Evolutionary conservation across 1,140 invertebrate genomes (phyloP).

Genomic region (Pseudobourletiella spinata): DNA sequence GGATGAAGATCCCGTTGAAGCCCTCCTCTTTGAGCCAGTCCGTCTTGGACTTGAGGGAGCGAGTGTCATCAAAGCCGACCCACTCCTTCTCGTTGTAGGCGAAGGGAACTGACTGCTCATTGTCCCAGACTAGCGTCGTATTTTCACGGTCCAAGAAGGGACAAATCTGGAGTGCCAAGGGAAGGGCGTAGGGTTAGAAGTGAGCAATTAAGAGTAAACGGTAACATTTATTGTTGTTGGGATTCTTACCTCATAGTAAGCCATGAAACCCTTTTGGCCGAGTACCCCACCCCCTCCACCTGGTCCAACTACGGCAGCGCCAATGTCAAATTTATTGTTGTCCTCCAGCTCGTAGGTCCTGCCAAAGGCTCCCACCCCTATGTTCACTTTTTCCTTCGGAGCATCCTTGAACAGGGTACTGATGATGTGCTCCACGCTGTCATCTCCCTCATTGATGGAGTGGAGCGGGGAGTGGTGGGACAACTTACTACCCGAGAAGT

Average conservation of each 20-base stretch:
- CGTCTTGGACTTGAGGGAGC: constrained; percentile 88
- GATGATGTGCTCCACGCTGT: constrained; percentile 60
- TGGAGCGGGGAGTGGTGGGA: constrained; percentile 87
- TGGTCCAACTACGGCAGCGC: constrained; percentile 76
- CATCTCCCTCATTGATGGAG: constrained; percentile 81
- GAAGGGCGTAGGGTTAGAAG: too few relatives aligned
- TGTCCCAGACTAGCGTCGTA: constrained; percentile 90
- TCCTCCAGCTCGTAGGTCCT: constrained; percentile 88
- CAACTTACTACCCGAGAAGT: constrained; percentile 84
- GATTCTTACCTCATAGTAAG: constrained; percentile 83
- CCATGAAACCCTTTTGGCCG: constrained; percentile 78
- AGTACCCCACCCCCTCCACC: constrained; percentile 74
- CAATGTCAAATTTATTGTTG: constrained; percentile 79
- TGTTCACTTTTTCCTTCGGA: constrained; percentile 87
- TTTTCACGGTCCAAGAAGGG: constrained; percentile 83
- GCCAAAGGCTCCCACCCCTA: constrained; percentile 92
- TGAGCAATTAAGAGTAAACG: too few relatives aligned
- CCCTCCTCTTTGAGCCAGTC: constrained; percentile 87
- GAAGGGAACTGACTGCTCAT: constrained; percentile 90
- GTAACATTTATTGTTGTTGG: too few relatives aligned
- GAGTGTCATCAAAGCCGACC: constrained; percentile 92
- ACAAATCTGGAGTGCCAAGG: too few relatives aligned
- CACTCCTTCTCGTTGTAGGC: constrained; percentile 84
- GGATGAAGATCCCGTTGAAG: constrained; percentile 94
- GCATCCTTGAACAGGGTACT: constrained; percentile 56